These are phyloP conservation scores for Otis tarda DNA, from an alignment of 2,113 vertebrate species.

Conservation along the genomic window DNA sequence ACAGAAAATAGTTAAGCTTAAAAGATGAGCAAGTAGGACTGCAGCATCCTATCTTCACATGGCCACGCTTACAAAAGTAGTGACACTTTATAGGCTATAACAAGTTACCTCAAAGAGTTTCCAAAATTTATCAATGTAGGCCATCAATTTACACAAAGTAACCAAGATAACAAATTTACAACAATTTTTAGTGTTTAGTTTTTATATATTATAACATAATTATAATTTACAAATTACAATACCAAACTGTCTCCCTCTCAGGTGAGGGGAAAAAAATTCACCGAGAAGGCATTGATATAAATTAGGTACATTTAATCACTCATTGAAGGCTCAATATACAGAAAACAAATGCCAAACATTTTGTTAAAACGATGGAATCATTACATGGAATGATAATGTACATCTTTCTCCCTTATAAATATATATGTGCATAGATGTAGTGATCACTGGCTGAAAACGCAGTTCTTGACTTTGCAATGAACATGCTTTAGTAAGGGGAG, in stretches of 20 bases:
- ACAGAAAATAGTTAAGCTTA: not conserved
- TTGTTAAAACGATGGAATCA: not conserved
- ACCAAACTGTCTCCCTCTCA: not conserved
- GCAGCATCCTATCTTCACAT: not conserved
- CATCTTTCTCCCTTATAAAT: not conserved
- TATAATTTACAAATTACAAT: not conserved
- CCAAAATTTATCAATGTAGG: not conserved
- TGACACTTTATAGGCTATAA: not conserved
- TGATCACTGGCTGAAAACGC: not conserved
- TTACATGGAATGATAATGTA: not conserved
- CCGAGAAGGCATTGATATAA: not conserved
- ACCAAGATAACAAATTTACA: not conserved
- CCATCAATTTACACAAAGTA: not conserved
- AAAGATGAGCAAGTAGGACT: not conserved
- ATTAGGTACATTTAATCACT: conserved; percentile 35
- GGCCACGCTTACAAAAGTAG: not conserved
- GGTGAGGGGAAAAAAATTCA: not conserved
- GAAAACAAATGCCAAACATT: not conserved
- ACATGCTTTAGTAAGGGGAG: not conserved
- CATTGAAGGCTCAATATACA: not conserved
- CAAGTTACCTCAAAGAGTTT: not conserved
- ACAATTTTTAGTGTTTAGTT: not conserved
- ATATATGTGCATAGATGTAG: not conserved
- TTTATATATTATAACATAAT: not conserved
- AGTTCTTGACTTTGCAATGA: not conserved